Evolutionary conservation across 2,113 vertebrate species (phyloP).

Genomic region (Alligator mississippiensis): DNA sequence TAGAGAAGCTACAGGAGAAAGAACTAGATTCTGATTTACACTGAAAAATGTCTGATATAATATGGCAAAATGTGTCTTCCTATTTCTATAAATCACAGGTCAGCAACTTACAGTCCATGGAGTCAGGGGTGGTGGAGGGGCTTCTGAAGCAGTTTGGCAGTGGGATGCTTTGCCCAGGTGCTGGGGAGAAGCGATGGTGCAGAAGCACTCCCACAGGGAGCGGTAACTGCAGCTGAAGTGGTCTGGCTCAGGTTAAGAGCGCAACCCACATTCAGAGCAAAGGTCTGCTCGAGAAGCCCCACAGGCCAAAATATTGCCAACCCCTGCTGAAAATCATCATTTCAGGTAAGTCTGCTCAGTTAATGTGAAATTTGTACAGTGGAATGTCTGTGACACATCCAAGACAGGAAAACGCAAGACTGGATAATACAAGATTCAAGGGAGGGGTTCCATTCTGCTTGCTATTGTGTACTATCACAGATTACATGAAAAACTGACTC

Average conservation of each 20-base stretch:
- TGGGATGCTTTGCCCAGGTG: too few species aligned
- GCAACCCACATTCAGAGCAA: too few species aligned
- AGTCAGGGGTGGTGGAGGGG: too few species aligned
- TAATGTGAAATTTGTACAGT: background rate
- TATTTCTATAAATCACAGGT: background rate
- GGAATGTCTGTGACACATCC: background rate
- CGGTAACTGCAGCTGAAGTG: too few species aligned
- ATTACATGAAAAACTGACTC: background rate
- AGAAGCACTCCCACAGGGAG: too few species aligned
- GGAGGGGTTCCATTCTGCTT: background rate
- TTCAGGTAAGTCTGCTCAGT: background rate
- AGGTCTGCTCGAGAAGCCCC: too few species aligned
- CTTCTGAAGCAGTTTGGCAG: too few species aligned
- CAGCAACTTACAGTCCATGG: too few species aligned
- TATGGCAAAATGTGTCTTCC: background rate
- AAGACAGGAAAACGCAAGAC: background rate
- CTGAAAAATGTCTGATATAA: rapidly evolving
- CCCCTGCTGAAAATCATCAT: background rate
- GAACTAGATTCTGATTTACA: too few species aligned
- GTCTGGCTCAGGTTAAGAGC: too few species aligned
- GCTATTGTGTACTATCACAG: background rate
- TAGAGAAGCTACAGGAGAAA: background rate
- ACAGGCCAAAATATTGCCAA: too few species aligned
- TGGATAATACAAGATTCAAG: background rate
- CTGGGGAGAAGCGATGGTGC: too few species aligned